These are phyloP conservation scores for Hydra vulgaris DNA, from an alignment of 30 jellyfish, hydroid and myxozoan genomes.

Conservation along the genomic window DNA sequence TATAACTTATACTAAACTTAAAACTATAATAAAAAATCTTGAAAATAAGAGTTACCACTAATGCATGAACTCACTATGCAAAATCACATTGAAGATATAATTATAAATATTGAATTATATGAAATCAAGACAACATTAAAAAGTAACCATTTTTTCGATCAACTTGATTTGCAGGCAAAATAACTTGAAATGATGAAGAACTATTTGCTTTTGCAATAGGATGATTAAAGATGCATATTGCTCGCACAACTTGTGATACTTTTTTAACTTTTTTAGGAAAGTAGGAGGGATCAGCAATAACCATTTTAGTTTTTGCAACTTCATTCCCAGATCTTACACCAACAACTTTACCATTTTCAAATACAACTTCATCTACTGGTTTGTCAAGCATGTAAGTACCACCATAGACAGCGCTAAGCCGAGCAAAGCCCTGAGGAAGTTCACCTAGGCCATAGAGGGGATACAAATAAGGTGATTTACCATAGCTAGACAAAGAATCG, in stretches of 20 bases:
- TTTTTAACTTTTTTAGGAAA: constrained; percentile 76
- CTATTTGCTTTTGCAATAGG: constrained; percentile 73
- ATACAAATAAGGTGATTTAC: constrained; percentile 91
- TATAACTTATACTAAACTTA: too few relatives aligned
- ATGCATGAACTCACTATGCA: too few relatives aligned
- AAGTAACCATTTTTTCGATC: constrained; percentile 73
- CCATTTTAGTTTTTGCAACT: constrained; percentile 82
- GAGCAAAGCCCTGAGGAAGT: constrained; percentile 98
- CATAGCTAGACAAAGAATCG: constrained; percentile 64
- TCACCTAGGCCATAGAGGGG: constrained; percentile 99
- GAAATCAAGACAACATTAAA: too few relatives aligned
- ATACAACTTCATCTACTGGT: constrained; percentile 76
- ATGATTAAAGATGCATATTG: constrained; percentile 87
- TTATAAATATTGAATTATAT: too few relatives aligned
- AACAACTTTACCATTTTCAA: constrained; percentile 72
- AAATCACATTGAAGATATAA: too few relatives aligned
- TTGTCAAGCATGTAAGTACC: constrained; percentile 97
- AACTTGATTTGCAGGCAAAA: constrained; percentile 92
- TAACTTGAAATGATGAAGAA: constrained; percentile 77
- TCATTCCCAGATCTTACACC: constrained; percentile 91
- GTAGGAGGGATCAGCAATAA: constrained; percentile 97
- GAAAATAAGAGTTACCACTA: too few relatives aligned
- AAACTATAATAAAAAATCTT: too few relatives aligned
- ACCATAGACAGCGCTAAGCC: constrained; percentile 98
- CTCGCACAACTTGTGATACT: constrained; percentile 96